phyloP scores from a whole-genome alignment of 2,797 vertebrate genomes.

The Odontamblyopus rebecca region DNA sequence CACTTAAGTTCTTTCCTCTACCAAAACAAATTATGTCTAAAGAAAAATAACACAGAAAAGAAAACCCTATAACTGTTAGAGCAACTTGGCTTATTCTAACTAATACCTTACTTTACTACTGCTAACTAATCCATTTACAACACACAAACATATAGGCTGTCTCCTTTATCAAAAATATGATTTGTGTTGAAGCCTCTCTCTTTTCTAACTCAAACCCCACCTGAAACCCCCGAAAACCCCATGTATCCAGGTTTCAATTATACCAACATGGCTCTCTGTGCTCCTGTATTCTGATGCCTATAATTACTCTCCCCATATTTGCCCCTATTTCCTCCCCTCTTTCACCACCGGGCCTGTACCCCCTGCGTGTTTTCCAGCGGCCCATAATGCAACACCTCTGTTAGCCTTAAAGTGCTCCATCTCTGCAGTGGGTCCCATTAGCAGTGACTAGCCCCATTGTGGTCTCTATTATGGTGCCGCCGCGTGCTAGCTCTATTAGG shows the following conservation, averaged over 20 bases:
- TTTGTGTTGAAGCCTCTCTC: background rate
- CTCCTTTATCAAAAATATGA: too few species aligned
- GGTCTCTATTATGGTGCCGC: slow-evolving; percentile 49
- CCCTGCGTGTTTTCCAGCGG: slow-evolving; percentile 19
- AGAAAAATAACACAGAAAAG: too few species aligned
- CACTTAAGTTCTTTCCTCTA: too few species aligned
- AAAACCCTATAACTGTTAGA: too few species aligned
- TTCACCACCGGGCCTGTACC: background rate
- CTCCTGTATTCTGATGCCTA: slow-evolving; percentile 25
- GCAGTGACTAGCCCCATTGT: slow-evolving; percentile 54
- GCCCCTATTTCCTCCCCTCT: slow-evolving; percentile 17
- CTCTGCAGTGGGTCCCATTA: slow-evolving; percentile 50
- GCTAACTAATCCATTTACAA: too few species aligned
- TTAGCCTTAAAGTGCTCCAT: slow-evolving; percentile 55
- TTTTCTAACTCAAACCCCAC: background rate
- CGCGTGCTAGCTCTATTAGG: slow-evolving; percentile 48
- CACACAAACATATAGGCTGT: too few species aligned
- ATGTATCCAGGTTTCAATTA: slow-evolving; percentile 15
- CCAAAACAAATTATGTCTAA: too few species aligned
- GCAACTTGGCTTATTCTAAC: too few species aligned
- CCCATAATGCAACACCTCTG: slow-evolving; percentile 50
- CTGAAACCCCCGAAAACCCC: background rate
- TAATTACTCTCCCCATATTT: slow-evolving; percentile 41
- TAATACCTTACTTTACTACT: too few species aligned
- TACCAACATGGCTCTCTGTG: slow-evolving; percentile 5